Evolutionary conservation across 2,797 vertebrate genomes (phyloP).

Genomic region (Antrozous pallidus): DNA sequence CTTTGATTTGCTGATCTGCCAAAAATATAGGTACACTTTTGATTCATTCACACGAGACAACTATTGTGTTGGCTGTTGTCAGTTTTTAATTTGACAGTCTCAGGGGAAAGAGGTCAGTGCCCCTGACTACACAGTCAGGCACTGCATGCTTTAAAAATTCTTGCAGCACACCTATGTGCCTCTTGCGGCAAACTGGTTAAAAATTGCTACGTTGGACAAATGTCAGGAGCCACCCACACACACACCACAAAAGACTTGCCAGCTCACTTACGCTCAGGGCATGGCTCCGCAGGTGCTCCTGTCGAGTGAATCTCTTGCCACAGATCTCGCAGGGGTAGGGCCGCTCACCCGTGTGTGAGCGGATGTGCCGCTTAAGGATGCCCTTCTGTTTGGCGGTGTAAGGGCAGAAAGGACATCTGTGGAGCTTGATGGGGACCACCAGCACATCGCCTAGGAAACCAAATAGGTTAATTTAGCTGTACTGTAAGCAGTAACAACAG

Average conservation of each 20-base stretch:
- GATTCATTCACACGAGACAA: neutral
- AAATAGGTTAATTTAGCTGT: neutral
- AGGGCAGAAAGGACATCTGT: slow-evolving; percentile 97
- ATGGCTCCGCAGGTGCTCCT: slow-evolving; percentile 97
- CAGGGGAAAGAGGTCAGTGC: neutral
- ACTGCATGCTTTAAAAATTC: neutral
- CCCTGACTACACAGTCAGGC: neutral
- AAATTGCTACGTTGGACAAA: neutral
- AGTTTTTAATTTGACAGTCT: neutral
- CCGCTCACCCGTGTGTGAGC: slow-evolving; percentile 97
- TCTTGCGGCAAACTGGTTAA: neutral
- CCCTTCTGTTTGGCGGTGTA: slow-evolving; percentile 99
- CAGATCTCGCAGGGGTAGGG: slow-evolving; percentile 97
- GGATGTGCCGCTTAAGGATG: slow-evolving; percentile 96
- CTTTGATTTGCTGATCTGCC: neutral
- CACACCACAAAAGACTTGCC: rapidly evolving
- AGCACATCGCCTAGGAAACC: slow-evolving; percentile 87
- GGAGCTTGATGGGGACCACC: slow-evolving; percentile 94
- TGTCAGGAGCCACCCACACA: neutral
- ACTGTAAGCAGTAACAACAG: neutral
- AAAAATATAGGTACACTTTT: neutral
- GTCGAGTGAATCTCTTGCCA: slow-evolving; percentile 96
- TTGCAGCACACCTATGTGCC: neutral
- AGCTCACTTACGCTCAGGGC: slow-evolving; percentile 90
- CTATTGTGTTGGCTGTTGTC: neutral